Conservation (phyloP, 2,888 invertebrate genomes). For the Herminia tarsipennalis region DNA sequence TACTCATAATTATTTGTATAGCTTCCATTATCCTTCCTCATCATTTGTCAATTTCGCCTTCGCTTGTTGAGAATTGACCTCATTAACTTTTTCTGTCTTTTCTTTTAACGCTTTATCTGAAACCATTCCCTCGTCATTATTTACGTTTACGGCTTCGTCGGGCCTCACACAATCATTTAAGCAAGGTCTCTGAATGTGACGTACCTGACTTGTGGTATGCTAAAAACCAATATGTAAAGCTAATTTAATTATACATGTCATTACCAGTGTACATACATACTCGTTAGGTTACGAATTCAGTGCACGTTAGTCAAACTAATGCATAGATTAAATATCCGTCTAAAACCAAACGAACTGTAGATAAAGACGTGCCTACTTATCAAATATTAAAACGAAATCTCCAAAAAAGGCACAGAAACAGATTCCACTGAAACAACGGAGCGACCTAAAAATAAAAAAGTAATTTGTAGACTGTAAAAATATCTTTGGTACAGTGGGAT, state of each 20-base stretch:
- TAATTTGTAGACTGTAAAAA: slow-evolving; percentile 19
- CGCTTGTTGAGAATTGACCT: not conserved
- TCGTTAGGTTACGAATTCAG: too few relatives aligned
- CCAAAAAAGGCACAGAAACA: slow-evolving; percentile 1
- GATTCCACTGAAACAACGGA: slow-evolving; percentile 20
- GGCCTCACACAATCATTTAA: slow-evolving; percentile 24
- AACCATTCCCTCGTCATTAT: slow-evolving; percentile 30
- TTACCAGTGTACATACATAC: too few relatives aligned
- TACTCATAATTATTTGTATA: not conserved
- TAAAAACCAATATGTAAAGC: slow-evolving; percentile 38
- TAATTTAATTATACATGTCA: too few relatives aligned
- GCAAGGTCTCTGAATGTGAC: slow-evolving; percentile 32
- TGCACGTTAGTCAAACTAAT: too few relatives aligned
- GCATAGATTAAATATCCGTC: too few relatives aligned
- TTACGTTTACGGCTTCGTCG: slow-evolving; percentile 24
- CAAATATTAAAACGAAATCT: slow-evolving; percentile 4
- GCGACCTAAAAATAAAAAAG: slow-evolving; percentile 23
- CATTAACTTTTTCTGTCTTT: slow-evolving; percentile 7
- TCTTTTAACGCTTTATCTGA: slow-evolving; percentile 8
- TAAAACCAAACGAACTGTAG: too few relatives aligned
- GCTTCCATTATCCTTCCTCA: slow-evolving; percentile 5
- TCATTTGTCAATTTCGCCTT: not conserved
- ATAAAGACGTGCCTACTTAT: too few relatives aligned
- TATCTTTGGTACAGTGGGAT: slow-evolving; percentile 5
- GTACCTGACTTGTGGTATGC: slow-evolving; percentile 15